Conservation (phyloP, 2,797 vertebrate species). For the Lepidocolaptes lacrymiger region DNA sequence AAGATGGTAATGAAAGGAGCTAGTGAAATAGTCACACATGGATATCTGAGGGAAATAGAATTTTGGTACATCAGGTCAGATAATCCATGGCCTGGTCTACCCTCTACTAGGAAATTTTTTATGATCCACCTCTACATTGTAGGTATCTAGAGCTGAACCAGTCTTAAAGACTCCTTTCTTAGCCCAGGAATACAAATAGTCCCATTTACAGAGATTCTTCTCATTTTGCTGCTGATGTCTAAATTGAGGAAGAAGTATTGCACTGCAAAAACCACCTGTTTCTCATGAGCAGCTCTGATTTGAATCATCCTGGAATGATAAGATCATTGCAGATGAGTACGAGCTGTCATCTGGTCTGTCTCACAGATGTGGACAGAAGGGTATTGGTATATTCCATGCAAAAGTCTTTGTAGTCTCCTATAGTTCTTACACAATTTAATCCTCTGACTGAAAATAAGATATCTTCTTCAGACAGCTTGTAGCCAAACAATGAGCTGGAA, state of each 20-base stretch:
- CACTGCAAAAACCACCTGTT: not conserved
- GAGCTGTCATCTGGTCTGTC: not conserved
- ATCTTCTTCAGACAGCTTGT: not conserved
- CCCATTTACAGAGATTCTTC: not conserved
- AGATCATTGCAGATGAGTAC: not conserved
- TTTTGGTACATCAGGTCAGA: not conserved
- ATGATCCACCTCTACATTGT: not conserved
- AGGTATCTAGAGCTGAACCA: not conserved
- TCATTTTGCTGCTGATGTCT: not conserved
- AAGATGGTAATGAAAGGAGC: not conserved
- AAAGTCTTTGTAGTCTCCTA: not conserved
- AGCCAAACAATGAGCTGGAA: not conserved
- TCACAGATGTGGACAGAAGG: not conserved
- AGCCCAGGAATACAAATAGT: not conserved
- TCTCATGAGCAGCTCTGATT: not conserved
- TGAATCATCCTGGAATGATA: not conserved
- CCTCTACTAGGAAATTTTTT: not conserved
- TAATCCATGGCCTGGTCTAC: not conserved
- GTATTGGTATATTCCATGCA: not conserved
- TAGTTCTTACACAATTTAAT: not conserved
- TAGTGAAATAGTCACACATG: not conserved
- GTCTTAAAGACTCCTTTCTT: not conserved
- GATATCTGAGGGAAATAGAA: not conserved
- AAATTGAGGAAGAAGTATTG: not conserved
- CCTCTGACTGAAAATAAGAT: not conserved